Conservation (phyloP, 1,140 invertebrate species). For the Akabosia matsudoensis region DNA sequence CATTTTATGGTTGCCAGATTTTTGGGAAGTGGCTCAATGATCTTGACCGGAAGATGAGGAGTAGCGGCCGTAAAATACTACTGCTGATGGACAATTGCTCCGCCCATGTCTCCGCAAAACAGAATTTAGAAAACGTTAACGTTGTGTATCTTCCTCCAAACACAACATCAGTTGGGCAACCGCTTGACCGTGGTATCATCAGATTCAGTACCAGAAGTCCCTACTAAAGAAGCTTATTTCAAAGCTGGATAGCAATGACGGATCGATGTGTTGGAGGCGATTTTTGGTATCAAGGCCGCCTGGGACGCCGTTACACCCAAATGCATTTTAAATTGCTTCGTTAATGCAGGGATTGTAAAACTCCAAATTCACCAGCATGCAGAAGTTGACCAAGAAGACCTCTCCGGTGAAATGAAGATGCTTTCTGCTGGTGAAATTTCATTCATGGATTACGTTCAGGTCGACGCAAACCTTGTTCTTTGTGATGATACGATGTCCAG, state of each 20-base stretch:
- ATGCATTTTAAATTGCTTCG: slow-evolving; percentile 35
- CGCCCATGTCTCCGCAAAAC: slow-evolving; percentile 48
- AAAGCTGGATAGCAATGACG: background rate
- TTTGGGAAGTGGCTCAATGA: slow-evolving; percentile 40
- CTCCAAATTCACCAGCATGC: background rate
- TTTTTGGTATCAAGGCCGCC: slow-evolving; percentile 16
- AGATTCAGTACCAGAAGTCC: slow-evolving; percentile 31
- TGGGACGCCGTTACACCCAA: slow-evolving; percentile 22
- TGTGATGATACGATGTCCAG: too few relatives aligned
- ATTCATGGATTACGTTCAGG: too few relatives aligned
- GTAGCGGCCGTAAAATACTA: slow-evolving; percentile 52
- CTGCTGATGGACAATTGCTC: slow-evolving; percentile 56
- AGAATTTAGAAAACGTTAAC: slow-evolving; percentile 50
- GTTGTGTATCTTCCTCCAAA: slow-evolving; percentile 54
- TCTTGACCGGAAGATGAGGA: slow-evolving; percentile 2
- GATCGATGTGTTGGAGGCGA: slow-evolving; percentile 8
- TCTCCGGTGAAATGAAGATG: too few relatives aligned
- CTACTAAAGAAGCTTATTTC: slow-evolving; percentile 30
- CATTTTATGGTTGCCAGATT: background rate
- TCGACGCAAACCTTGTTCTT: too few relatives aligned
- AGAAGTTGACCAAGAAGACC: background rate
- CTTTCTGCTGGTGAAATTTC: too few relatives aligned
- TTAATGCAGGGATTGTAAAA: background rate
- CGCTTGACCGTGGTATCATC: slow-evolving; percentile 55
- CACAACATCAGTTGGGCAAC: slow-evolving; percentile 53